Conservation (phyloP, 1,140 invertebrate genomes). For the Theocolax elegans region DNA sequence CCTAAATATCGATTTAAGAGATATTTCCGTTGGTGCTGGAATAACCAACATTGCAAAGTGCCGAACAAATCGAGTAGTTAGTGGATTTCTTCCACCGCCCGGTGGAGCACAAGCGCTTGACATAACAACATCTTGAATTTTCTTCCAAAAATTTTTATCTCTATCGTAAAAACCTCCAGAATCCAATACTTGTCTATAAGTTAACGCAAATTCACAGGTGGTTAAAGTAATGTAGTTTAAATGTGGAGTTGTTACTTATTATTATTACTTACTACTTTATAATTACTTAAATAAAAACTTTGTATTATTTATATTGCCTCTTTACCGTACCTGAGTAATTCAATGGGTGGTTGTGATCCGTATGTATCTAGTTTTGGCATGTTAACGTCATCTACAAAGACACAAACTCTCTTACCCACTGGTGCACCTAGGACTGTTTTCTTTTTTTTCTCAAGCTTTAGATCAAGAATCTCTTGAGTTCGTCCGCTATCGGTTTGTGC, state of each 20-base stretch:
- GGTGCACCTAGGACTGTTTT: conserved; percentile 86
- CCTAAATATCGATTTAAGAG: conserved; percentile 84
- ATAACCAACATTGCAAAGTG: conserved; percentile 86
- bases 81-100: conserved; percentile 85
- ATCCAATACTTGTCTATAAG: conserved; percentile 83
- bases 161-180: conserved; percentile 87
- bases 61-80: conserved; percentile 85
- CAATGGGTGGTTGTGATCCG: conserved; percentile 90
- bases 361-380: conserved; percentile 88
- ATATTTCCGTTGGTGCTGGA: conserved; percentile 78
- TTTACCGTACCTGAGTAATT: conserved; percentile 85
- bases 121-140: conserved; percentile 86
- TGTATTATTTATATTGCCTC: no score
- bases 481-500: conserved; percentile 86
- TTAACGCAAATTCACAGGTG: no score
- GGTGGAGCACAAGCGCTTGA: conserved; percentile 87
- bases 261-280: no score
- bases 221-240: no score
- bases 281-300: no score
- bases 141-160: conserved; percentile 88
- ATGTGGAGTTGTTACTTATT: no score
- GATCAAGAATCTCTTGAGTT: conserved; percentile 84
- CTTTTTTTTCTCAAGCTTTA: conserved; percentile 84
- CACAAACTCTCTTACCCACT: conserved; percentile 82
- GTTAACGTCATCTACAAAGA: conserved; percentile 94